These are phyloP conservation scores for Trinorchestia longiramus DNA, from an alignment of 1,140 invertebrate genomes.

Conservation along the genomic window DNA sequence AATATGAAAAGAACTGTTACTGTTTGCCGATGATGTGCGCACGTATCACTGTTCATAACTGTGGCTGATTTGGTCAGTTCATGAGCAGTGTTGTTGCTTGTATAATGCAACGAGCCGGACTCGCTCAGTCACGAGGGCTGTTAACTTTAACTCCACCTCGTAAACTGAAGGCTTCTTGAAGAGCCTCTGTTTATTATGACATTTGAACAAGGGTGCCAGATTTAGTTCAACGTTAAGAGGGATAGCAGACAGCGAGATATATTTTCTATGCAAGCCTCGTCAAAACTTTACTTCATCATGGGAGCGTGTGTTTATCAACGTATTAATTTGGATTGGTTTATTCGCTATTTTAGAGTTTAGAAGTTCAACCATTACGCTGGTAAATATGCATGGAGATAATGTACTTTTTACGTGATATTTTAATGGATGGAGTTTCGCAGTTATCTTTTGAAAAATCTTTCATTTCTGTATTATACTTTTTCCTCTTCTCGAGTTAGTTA, in stretches of 20 bases:
- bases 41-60: background rate
- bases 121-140: background rate
- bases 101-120: background rate
- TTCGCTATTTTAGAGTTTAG: background rate
- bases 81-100: background rate
- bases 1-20: background rate
- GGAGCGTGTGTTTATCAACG: background rate
- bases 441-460: background rate
- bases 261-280: background rate
- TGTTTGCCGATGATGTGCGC: background rate
- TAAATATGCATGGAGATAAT: background rate
- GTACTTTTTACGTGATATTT: no score
- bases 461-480: background rate
- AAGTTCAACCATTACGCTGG: no score
- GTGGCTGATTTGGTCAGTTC: background rate
- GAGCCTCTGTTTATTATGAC: background rate
- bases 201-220: background rate
- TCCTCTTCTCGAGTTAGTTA: background rate
- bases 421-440: background rate
- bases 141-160: background rate
- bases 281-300: background rate
- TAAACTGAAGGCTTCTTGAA: constrained; percentile 14
- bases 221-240: background rate
- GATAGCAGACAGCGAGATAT: background rate
- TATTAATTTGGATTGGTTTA: background rate